phyloP scores from a whole-genome alignment of 2,113 vertebrate genomes.

The Anas platyrhynchos region DNA sequence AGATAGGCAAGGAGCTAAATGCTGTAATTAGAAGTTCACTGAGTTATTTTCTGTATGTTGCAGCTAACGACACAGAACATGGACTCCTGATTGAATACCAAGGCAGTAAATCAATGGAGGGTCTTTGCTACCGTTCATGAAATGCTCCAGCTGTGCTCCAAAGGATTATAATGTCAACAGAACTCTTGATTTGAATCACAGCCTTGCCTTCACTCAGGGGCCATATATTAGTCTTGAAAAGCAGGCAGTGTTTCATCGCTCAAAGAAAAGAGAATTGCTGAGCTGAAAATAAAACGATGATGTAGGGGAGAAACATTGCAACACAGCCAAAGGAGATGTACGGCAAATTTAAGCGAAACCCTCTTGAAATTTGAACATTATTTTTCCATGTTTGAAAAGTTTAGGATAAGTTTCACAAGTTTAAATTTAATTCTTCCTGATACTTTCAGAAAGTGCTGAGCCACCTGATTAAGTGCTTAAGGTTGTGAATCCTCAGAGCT shows the following conservation, averaged over 20 bases:
- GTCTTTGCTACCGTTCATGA: conserved; percentile 62
- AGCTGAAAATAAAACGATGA: conserved; percentile 68
- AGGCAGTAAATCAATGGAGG: conserved; percentile 69
- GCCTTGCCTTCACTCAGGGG: conserved; percentile 70
- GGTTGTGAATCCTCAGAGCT: not conserved
- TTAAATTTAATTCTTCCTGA: not conserved
- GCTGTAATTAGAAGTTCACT: conserved; percentile 52
- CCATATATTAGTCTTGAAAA: conserved; percentile 51
- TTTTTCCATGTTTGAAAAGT: not conserved
- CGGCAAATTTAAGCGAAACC: not conserved
- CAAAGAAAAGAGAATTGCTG: not conserved
- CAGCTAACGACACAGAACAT: conserved; percentile 50
- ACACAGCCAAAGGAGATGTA: not conserved
- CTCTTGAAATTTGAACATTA: not conserved
- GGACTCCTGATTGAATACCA: conserved; percentile 66
- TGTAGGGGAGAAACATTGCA: not conserved
- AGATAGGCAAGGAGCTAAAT: conserved; percentile 9
- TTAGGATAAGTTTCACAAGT: not conserved
- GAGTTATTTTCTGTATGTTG: conserved; percentile 55
- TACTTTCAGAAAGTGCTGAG: not conserved
- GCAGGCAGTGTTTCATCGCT: conserved; percentile 48
- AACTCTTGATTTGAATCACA: conserved; percentile 74
- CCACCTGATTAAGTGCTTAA: not conserved
- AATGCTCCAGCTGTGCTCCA: conserved; percentile 72
- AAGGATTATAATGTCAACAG: conserved; percentile 74